Conservation (phyloP, 2,113 vertebrate genomes). For the Atherinomorus stipes region DNA sequence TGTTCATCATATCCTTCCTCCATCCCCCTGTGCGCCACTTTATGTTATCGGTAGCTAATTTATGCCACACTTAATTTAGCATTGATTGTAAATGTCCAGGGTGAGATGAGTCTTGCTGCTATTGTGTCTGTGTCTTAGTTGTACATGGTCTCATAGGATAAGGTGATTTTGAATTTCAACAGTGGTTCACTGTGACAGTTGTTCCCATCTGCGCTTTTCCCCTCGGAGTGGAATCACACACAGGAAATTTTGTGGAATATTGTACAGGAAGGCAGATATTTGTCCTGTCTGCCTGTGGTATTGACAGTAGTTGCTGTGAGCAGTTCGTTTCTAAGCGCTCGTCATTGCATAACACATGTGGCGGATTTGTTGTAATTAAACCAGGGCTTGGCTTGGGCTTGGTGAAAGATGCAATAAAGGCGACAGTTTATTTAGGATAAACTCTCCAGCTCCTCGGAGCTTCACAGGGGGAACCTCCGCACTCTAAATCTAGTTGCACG, state of each 20-base stretch:
- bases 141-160: constrained; percentile 71
- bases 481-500: constrained; percentile 80
- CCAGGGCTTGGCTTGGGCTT: constrained; percentile 73
- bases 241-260: constrained; percentile 45
- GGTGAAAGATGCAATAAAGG: constrained; percentile 76
- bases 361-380: constrained; percentile 85
- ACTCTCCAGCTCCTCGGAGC: constrained; percentile 68
- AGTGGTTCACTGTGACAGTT: constrained; percentile 41
- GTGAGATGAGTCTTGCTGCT: constrained; percentile 73
- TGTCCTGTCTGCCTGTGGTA: constrained; percentile 56
- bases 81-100: constrained; percentile 81
- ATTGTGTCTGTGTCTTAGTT: constrained; percentile 67
- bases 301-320: constrained; percentile 70
- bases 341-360: constrained; percentile 76
- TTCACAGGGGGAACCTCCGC: constrained; percentile 68
- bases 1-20: constrained; percentile 78
- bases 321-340: constrained; percentile 57
- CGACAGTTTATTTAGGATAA: constrained; percentile 81
- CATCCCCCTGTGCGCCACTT: constrained; percentile 75
- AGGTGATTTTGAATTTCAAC: constrained; percentile 64
- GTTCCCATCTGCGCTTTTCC: constrained; percentile 44
- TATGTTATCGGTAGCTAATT: constrained; percentile 83
- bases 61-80: constrained; percentile 84
- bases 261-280: constrained; percentile 48
- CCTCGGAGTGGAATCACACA: constrained; percentile 31